Evolutionary conservation across 37 sponge, comb jelly and placozoan genomes (phyloP).

Genomic region (Chondrilla cf. caribensis): DNA sequence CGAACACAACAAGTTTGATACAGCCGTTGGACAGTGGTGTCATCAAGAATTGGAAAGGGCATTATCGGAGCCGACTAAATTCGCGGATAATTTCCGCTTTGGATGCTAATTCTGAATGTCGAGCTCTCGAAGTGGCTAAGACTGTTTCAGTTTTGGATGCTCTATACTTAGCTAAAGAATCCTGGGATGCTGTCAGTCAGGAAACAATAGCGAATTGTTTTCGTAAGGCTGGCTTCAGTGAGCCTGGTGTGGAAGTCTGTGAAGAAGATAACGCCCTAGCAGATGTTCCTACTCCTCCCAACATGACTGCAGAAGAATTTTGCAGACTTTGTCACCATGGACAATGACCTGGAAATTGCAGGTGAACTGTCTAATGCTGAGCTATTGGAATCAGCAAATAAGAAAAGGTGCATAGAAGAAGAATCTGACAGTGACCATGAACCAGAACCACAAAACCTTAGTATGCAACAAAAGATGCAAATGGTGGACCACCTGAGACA

Average conservation of each 20-base stretch:
- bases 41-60: too few species aligned
- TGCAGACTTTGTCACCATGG: not conserved
- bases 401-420: not conserved
- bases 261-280: not conserved
- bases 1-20: too few species aligned
- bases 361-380: conserved; percentile 18
- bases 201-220: too few species aligned
- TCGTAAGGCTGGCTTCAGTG: too few species aligned
- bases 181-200: too few species aligned
- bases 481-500: conserved; percentile 9
- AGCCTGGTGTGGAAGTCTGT: not conserved
- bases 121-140: too few species aligned
- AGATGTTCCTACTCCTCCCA: conserved; percentile 10
- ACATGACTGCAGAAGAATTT: conserved; percentile 25
- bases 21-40: too few species aligned
- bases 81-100: too few species aligned
- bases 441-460: conserved; percentile 9
- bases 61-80: too few species aligned
- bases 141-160: not conserved
- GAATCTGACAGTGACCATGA: not conserved
- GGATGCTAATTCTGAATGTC: too few species aligned
- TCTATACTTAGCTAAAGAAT: too few species aligned
- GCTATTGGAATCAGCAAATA: not conserved
- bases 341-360: conserved; percentile 1
- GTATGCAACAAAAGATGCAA: not conserved